A percentile compares a stretch with the other conserved stretches of the same genome.
phyloP scores from a whole-genome alignment of 1,140 invertebrate species.

The Psix sp. region DNA sequence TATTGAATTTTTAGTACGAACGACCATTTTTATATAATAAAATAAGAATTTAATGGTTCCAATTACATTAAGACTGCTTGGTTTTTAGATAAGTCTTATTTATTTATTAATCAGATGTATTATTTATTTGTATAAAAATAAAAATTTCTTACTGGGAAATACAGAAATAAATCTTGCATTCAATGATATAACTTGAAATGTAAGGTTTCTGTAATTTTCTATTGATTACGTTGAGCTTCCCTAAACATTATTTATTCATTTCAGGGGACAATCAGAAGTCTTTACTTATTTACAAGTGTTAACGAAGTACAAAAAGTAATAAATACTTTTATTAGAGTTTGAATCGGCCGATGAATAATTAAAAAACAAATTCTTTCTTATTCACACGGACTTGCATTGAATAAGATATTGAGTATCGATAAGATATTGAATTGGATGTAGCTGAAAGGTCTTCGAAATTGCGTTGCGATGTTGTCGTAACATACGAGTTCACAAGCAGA shows the following conservation, averaged over 20 bases:
- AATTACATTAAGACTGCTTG: no score
- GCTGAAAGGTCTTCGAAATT: constrained; percentile 50
- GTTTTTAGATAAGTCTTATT: no score
- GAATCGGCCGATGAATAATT: constrained; percentile 35
- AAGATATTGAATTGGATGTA: constrained; percentile 51
- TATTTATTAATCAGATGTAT: no score
- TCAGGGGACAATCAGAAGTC: constrained; percentile 7
- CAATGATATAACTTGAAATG: no score
- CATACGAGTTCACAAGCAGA: constrained; percentile 42
- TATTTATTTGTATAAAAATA: no score
- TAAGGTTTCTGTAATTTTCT: no score
- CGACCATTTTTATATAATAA: no score
- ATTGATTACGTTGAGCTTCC: background rate
- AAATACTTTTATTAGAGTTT: constrained; percentile 29
- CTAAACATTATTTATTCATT: constrained; percentile 11
- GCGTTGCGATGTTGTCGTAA: constrained; percentile 34
- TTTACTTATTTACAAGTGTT: constrained; percentile 25
- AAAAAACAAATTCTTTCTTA: constrained; percentile 18
- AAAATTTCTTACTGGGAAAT: no score
- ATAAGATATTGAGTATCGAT: no score
- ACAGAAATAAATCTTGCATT: no score
- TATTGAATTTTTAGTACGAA: no score
- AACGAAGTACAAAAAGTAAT: constrained; percentile 23
- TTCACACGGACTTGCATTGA: constrained; percentile 40
- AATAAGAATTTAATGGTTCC: no score